Conservation (phyloP, 2,797 vertebrate species). For the Phrynocephalus forsythii region DNA sequence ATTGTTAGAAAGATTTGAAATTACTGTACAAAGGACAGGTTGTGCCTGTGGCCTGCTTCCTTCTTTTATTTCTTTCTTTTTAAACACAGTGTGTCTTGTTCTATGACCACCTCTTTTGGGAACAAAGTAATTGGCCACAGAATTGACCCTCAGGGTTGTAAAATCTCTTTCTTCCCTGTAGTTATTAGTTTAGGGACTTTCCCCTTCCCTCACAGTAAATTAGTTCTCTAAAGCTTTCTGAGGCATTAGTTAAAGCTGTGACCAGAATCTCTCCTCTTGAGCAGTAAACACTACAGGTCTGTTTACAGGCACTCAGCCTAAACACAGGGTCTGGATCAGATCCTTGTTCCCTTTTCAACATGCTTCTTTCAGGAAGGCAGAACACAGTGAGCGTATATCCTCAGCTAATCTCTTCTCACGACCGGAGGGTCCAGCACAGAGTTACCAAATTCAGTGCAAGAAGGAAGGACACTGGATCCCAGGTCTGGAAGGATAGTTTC, state of each 20-base stretch:
- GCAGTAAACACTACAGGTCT: neutral
- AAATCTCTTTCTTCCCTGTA: neutral
- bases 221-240: slow-evolving; percentile 1
- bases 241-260: neutral
- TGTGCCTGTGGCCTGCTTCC: neutral
- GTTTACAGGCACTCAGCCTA: neutral
- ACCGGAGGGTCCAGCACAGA: neutral
- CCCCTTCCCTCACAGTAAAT: neutral
- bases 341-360: neutral
- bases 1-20: neutral
- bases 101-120: neutral
- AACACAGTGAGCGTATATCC: neutral
- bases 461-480: neutral
- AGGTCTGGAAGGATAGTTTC: neutral
- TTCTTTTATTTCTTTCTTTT: neutral
- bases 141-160: neutral
- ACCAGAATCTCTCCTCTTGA: neutral
- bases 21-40: neutral
- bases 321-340: neutral
- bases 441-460: neutral
- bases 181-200: neutral
- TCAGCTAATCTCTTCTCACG: neutral
- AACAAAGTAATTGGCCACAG: neutral
- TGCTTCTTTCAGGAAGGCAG: neutral
- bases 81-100: neutral